A percentile compares a stretch with the other conserved stretches of the same genome.
phyloP scores from a whole-genome alignment of 2,888 invertebrate genomes.

The Tuberolachnus salignus region DNA sequence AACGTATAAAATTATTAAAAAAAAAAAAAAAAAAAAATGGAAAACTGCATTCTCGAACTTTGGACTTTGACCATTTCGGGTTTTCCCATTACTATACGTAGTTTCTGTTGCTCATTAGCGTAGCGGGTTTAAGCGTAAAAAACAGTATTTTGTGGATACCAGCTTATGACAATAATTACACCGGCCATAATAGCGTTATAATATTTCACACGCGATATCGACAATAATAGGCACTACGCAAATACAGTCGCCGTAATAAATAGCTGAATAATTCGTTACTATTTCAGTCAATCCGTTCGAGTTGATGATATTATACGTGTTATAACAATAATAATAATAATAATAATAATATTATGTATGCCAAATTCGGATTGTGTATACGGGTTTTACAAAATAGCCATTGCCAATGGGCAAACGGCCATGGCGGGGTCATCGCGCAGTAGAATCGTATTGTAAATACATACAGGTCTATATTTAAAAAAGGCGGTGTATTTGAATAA shows the following conservation, averaged over 20 bases:
- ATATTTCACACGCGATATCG: background rate
- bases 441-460: background rate
- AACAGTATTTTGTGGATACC: no score
- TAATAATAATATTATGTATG: conserved; percentile 17
- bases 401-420: conserved; percentile 24
- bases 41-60: no score
- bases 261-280: background rate
- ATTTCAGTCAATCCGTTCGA: background rate
- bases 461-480: background rate
- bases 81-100: no score
- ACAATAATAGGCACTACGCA: background rate
- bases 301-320: background rate
- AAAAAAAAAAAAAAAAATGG: no score
- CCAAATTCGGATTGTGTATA: conserved; percentile 11
- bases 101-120: no score
- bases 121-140: no score
- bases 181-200: no score
- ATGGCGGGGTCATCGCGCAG: background rate
- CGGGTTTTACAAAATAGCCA: background rate
- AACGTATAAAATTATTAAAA: no score
- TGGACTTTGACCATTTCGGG: no score
- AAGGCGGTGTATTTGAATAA: no score
- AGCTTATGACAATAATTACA: no score
- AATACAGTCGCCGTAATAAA: background rate
- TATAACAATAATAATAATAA: conserved; percentile 21